Conservation (phyloP, 2,888 invertebrate species). For the Microplitis deprimator region DNA sequence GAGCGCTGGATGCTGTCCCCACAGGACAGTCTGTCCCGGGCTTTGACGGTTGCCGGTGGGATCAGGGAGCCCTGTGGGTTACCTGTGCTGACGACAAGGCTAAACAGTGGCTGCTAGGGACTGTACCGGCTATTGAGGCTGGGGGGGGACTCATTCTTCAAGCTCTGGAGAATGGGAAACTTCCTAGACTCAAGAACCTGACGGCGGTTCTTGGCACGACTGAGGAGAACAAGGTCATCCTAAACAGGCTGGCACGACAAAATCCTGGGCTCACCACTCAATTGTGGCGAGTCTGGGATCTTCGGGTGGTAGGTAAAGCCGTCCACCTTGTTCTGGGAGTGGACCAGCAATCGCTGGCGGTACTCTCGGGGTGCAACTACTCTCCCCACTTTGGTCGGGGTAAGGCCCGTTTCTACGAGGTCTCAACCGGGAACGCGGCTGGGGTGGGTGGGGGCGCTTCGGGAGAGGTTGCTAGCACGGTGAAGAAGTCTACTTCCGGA, state of each 20-base stretch:
- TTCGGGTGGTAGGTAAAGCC: constrained; percentile 30
- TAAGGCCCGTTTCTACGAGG: constrained; percentile 29
- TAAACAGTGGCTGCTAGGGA: neutral
- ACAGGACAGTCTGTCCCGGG: neutral
- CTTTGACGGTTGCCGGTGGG: neutral
- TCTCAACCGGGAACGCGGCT: neutral
- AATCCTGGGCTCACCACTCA: constrained; percentile 44
- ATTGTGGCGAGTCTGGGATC: constrained; percentile 45
- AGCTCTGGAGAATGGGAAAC: constrained; percentile 10
- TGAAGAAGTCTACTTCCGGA: too few relatives aligned
- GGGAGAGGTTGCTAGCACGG: neutral
- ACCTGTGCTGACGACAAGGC: neutral
- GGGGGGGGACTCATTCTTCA: constrained; percentile 7
- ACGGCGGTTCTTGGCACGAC: constrained; percentile 15
- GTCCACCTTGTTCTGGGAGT: constrained; percentile 44
- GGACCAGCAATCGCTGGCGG: constrained; percentile 31
- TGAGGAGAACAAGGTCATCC: too few relatives aligned
- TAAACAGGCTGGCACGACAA: constrained; percentile 13
- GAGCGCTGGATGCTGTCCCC: constrained; percentile 23
- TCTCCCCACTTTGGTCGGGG: constrained; percentile 31
- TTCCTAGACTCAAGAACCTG: constrained; percentile 20
- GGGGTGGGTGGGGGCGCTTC: neutral
- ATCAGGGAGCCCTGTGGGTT: neutral
- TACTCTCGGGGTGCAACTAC: neutral
- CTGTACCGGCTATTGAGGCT: neutral